phyloP scores from a whole-genome alignment of 2,888 invertebrate species.

The Tetranychus truncatus region DNA sequence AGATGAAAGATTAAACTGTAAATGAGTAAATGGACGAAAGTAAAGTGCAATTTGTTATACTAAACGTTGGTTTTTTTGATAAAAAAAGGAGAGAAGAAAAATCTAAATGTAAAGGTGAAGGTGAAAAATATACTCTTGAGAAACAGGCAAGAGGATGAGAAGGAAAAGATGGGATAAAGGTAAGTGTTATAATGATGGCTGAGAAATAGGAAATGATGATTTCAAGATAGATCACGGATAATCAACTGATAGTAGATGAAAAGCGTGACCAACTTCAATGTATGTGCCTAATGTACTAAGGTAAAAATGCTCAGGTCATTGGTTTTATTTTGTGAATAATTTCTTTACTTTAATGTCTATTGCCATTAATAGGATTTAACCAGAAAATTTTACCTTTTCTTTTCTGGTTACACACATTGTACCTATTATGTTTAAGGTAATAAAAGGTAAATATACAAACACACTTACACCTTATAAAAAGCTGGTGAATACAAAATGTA shows the following conservation, averaged over 20 bases:
- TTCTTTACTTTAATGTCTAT: neutral
- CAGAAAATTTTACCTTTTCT: neutral
- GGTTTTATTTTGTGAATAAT: neutral
- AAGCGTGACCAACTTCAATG: neutral
- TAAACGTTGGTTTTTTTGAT: neutral
- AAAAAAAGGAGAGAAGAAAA: conserved; percentile 17
- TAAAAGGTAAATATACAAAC: too few relatives aligned
- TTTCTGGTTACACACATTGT: neutral
- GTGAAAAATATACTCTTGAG: neutral
- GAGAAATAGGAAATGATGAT: neutral
- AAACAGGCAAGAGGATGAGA: neutral
- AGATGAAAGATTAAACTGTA: neutral
- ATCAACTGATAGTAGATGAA: neutral
- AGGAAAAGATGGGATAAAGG: neutral
- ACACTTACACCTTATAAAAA: too few relatives aligned
- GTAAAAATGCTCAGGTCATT: neutral
- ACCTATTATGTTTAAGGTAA: too few relatives aligned
- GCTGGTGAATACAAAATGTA: neutral
- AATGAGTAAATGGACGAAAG: neutral
- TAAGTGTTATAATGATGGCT: neutral
- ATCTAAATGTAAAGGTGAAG: conserved; percentile 1
- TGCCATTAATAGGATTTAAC: neutral
- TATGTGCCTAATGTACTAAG: too few relatives aligned
- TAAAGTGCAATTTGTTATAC: neutral
- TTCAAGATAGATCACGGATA: neutral